Base-by-base conservation (phyloP, 2,113 vertebrate genomes). In the Salminus brasiliensis region DNA sequence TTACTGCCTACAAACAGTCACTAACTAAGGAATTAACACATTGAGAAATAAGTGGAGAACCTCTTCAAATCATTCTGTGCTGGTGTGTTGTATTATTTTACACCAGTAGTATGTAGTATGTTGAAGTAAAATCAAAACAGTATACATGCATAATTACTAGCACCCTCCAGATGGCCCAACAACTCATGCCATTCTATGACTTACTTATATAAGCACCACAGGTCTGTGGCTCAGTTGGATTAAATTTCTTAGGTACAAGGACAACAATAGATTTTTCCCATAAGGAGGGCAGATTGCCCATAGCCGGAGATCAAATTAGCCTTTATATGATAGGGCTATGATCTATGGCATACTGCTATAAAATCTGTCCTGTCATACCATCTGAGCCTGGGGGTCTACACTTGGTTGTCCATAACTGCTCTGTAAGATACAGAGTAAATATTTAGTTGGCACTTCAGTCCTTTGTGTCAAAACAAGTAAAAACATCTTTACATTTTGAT, bases 221-320 rank as follows among this genome's bases (percentile, higher is more conserved):
- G 29, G 59, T 75, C 41, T 45, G 25, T 75, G 23, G 43, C 32
- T 65, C 15, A 11, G 12, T 65, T 52, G n/a, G 73, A 65, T 75
- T 75, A 47, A 9, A 36, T 76, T 76, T 52, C 74, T 52, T 52
- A 52, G 11, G 60, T 21, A 27, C 5, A 27, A 27, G 13, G n/a
- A 66, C 45, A 53, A 59, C 74, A 52, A 65, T 66, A 36, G 74
- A 49, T 63, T 62, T 62, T 29, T 63, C 34, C 62, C 29, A 65
- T 49, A 47, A 75, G 25, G 55, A 74, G 47, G 29, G 62, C 27
- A 65, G 59, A 52, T 15, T 32, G 13, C 43, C 62, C 62, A 27
- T 8, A 13, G 32, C 39, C 10, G 53, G 3, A 52, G 62, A 45
- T 45, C 43, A 45, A 45, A 45, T 45, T 45, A 45, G 43, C 43